These are phyloP conservation scores for Ochotona princeps DNA, from an alignment of 2,113 vertebrate species.

Conservation along the genomic window DNA sequence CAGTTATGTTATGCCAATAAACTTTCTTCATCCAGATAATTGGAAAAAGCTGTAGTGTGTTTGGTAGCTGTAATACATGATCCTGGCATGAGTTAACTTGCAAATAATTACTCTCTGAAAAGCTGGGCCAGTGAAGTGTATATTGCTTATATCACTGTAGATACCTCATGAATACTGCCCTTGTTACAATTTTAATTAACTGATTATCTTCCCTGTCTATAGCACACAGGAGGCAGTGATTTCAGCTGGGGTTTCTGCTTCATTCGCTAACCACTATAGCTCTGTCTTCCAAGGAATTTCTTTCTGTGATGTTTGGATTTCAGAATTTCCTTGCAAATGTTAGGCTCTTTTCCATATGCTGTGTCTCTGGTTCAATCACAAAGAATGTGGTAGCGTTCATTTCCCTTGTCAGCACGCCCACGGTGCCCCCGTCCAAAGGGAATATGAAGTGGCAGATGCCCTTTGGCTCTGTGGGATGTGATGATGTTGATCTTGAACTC, in stretches of 20 bases:
- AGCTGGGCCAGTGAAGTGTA: conserved; percentile 16
- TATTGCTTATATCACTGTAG: conserved; percentile 46
- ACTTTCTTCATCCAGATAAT: not conserved
- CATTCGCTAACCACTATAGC: not conserved
- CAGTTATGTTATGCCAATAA: conserved; percentile 28
- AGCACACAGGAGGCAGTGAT: conserved; percentile 2
- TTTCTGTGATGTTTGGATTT: not conserved
- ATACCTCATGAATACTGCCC: conserved; percentile 58
- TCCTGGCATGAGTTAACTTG: conserved; percentile 57
- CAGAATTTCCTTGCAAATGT: not conserved
- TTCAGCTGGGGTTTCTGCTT: conserved; percentile 57
- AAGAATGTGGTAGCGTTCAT: conserved; percentile 45
- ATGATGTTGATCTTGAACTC: not conserved
- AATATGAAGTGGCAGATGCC: not conserved
- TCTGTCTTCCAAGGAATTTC: not conserved
- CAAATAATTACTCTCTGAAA: conserved; percentile 57
- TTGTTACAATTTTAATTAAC: conserved; percentile 75
- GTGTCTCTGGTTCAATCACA: not conserved
- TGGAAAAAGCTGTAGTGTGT: not conserved
- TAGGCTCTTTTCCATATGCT: not conserved
- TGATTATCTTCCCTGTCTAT: conserved; percentile 56
- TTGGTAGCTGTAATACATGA: conserved; percentile 32
- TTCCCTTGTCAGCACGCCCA: not conserved
- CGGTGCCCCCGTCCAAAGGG: not conserved
- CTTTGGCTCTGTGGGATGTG: not conserved